phyloP scores from a whole-genome alignment of 2,888 invertebrate genomes.

The Hedya salicella region DNA sequence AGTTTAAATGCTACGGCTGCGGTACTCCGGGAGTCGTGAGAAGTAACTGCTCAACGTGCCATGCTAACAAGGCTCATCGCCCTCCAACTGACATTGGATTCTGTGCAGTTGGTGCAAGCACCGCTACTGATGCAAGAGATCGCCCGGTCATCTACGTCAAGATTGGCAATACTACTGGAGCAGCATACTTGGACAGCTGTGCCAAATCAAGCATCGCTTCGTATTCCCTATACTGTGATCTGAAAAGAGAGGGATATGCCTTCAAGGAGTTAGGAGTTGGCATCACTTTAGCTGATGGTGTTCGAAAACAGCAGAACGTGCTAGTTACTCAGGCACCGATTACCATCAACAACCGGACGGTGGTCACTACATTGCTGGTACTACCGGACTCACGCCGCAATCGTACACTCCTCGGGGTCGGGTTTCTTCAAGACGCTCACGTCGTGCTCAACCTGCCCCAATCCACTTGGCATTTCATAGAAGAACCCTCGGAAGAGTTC shows the following conservation, averaged over 20 bases:
- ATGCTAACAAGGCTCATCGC: not conserved
- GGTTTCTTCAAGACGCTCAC: conserved; percentile 2
- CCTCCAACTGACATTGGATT: not conserved
- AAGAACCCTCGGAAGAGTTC: conserved; percentile 7
- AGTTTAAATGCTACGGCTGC: too few relatives aligned
- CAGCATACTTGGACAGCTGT: conserved; percentile 7
- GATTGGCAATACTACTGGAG: not conserved
- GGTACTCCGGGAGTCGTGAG: too few relatives aligned
- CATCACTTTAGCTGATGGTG: not conserved
- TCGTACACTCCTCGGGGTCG: not conserved
- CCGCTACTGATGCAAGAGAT: not conserved
- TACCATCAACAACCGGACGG: not conserved
- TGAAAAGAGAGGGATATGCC: not conserved
- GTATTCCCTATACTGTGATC: not conserved
- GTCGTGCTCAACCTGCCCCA: not conserved
- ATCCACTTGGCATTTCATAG: not conserved
- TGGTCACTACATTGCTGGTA: conserved; percentile 1
- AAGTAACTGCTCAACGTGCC: too few relatives aligned
- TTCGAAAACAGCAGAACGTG: not conserved
- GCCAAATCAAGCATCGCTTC: conserved; percentile 10
- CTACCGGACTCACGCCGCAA: conserved; percentile 7
- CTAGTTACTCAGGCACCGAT: too few relatives aligned
- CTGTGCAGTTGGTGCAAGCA: not conserved
- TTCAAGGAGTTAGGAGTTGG: not conserved
- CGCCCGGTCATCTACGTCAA: too few relatives aligned